Percentiles rank a stretch among this genome's conserved stretches.
Evolutionary conservation across 2,888 invertebrate genomes (phyloP).

Genomic region (Cryptocephalus moraei): DNA sequence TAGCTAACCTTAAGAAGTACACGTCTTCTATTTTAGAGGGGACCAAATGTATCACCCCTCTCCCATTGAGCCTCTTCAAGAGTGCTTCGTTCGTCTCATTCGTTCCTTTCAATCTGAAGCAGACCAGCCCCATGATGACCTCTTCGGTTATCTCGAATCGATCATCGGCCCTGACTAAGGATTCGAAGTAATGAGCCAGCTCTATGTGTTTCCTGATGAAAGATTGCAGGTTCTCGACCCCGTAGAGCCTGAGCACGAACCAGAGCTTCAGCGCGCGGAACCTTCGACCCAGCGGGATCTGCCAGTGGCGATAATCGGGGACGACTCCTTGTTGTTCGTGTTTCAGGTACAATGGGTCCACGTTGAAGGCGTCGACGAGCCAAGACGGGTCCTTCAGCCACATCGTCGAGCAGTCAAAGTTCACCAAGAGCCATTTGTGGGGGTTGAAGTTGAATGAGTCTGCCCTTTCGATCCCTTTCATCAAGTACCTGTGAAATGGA

Average conservation of each 20-base stretch:
- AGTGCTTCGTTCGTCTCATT: slow-evolving; percentile 77
- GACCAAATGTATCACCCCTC: slow-evolving; percentile 85
- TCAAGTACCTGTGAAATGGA: slow-evolving; percentile 52
- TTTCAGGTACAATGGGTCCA: slow-evolving; percentile 93
- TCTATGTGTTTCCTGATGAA: slow-evolving; percentile 77
- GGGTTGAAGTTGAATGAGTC: slow-evolving; percentile 99
- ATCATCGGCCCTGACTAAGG: slow-evolving; percentile 60
- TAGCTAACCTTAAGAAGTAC: slow-evolving; percentile 80
- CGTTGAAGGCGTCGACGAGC: slow-evolving; percentile 92
- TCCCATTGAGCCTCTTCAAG: slow-evolving; percentile 75
- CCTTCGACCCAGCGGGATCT: slow-evolving; percentile 87
- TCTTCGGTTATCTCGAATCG: slow-evolving; percentile 85
- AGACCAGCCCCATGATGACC: slow-evolving; percentile 90
- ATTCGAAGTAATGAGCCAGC: slow-evolving; percentile 81
- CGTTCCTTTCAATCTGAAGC: slow-evolving; percentile 82
- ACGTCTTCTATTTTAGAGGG: slow-evolving; percentile 77
- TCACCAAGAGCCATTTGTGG: slow-evolving; percentile 98
- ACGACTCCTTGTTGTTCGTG: slow-evolving; percentile 85
- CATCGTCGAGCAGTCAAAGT: slow-evolving; percentile 97
- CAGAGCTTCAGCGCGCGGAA: slow-evolving; percentile 90
- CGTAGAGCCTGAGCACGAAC: slow-evolving; percentile 89
- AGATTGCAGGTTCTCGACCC: slow-evolving; percentile 77
- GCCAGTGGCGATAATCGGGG: slow-evolving; percentile 96
- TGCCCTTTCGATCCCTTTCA: slow-evolving; percentile 81
- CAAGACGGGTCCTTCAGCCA: slow-evolving; percentile 87